Evolutionary conservation across 2,797 vertebrate species (phyloP), one percentile per base, ranked within the genome.

Genomic region (Myripristis jacobus): DNA sequence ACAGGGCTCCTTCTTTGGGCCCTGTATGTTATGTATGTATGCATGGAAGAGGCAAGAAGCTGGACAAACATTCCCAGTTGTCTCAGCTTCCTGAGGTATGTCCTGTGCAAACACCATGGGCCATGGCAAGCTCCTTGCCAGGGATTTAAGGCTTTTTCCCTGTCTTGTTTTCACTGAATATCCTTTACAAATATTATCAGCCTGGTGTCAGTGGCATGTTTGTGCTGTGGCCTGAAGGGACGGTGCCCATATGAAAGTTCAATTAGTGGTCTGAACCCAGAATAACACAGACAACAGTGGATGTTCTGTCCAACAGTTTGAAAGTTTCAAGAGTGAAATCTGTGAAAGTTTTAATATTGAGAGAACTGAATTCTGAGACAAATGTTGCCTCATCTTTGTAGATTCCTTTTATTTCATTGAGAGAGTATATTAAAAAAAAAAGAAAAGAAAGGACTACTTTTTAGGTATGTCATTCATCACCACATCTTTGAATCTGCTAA

Each of bases 41-140:
- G 84, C 70, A 84, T 88, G 72, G 82, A 85, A 82, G 87, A 91
- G 88, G 69, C 58, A 82, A 91, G 89, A 87, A 91, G 87, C 92
- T 95, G 91, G 78, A 93, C 94, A 95, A 94, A 95, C 90, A 92
- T 85, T 90, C 69, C 69, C 89, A 92, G 90, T 95, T 96, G 94
- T 95, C 93, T 84, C 91, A 94, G 93, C 93, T 95, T 95, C 94
- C 89, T 94, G 87, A 93, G 93, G 92, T 90, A 91, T 87, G 91
- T 94, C 92, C 93, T 96, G 89, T 93, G 94, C 93, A 96, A 96
- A 95, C 92, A 94, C 54, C 63, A 71, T 75, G 80, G 81, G 87
- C 93, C 92, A 92, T 87, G 78, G 80, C 89, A 87, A 93, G 88
- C 93, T 95, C 88, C 67, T 90, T 89, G 85, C 86, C 85, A 87